Conservation (phyloP, 2,797 vertebrate genomes). For the Lerista edwardsae region DNA sequence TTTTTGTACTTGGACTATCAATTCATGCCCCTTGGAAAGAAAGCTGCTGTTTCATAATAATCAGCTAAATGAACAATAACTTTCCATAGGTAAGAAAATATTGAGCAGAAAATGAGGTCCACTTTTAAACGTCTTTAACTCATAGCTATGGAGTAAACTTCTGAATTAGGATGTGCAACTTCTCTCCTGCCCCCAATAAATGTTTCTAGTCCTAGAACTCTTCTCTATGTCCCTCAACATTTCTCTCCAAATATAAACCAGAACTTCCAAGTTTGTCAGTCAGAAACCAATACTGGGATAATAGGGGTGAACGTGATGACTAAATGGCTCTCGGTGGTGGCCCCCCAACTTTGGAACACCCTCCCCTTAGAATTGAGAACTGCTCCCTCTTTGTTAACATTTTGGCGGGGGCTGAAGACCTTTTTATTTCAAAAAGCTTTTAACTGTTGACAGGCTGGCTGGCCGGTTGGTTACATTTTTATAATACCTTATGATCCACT, state of each 20-base stretch:
- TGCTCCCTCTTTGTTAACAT: too few species aligned
- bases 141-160: not conserved
- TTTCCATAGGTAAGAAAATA: not conserved
- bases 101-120: not conserved
- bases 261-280: not conserved
- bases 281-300: too few species aligned
- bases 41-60: not conserved
- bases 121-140: constrained; percentile 5
- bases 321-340: too few species aligned
- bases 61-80: constrained; percentile 10
- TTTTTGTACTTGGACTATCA: constrained; percentile 26
- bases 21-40: constrained; percentile 19
- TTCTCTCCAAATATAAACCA: not conserved
- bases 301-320: too few species aligned
- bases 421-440: too few species aligned
- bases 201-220: constrained; percentile 22
- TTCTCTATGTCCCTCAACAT: constrained; percentile 6
- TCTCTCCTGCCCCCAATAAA: not conserved
- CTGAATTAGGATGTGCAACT: constrained; percentile 17
- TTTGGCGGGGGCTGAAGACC: too few species aligned
- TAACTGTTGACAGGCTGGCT: too few species aligned
- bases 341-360: too few species aligned
- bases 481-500: too few species aligned
- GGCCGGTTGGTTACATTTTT: too few species aligned
- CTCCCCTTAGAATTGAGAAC: too few species aligned